Evolutionary conservation across 2,797 vertebrate species (phyloP).

Genomic region (Danio jaintianensis): DNA sequence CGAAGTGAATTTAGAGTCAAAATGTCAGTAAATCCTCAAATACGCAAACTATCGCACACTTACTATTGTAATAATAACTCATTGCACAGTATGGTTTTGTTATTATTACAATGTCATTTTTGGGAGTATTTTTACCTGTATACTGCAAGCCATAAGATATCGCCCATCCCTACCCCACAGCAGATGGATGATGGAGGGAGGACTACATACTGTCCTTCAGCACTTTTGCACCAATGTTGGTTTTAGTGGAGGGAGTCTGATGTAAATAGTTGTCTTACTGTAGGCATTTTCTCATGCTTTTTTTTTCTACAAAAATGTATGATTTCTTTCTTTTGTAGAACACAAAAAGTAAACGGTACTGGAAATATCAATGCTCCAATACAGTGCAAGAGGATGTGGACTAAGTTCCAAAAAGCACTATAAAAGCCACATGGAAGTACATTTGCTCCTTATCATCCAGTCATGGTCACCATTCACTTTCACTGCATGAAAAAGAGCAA

Average conservation of each 20-base stretch:
- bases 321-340: background rate
- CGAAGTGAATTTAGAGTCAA: too few relatives aligned
- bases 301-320: background rate
- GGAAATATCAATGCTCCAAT: background rate
- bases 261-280: background rate
- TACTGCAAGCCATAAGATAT: too few relatives aligned
- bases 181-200: background rate
- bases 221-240: background rate
- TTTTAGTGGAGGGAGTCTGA: background rate
- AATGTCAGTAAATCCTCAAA: too few relatives aligned
- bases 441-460: too few relatives aligned
- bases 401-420: background rate
- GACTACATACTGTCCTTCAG: constrained; percentile 1
- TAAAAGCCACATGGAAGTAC: background rate
- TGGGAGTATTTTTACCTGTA: too few relatives aligned
- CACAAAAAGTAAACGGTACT: background rate
- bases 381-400: background rate
- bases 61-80: too few relatives aligned
- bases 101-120: too few relatives aligned
- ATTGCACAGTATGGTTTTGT: too few relatives aligned
- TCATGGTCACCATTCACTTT: background rate
- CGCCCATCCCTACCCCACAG: background rate
- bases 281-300: background rate
- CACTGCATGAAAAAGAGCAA: background rate
- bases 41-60: too few relatives aligned